These are phyloP conservation scores for Euphonia xanthogaster DNA, from an alignment of 2,797 vertebrate genomes.

Conservation along the genomic window DNA sequence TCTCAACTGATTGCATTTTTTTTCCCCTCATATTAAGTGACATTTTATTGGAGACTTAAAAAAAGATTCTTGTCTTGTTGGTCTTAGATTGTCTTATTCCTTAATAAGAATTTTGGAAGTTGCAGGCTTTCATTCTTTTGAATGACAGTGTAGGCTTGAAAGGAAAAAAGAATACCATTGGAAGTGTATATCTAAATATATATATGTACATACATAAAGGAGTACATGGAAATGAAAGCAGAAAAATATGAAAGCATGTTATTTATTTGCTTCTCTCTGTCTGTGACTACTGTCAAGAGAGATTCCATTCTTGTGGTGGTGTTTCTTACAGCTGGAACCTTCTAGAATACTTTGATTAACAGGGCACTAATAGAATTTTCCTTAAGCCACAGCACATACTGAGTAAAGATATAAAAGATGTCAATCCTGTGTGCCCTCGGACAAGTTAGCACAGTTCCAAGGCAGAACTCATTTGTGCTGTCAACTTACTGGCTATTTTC, in stretches of 20 bases:
- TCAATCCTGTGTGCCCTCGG: not conserved
- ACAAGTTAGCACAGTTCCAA: not conserved
- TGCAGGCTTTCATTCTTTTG: not conserved
- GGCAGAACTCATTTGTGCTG: conserved; percentile 11
- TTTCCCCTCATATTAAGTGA: not conserved
- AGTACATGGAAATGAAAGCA: not conserved
- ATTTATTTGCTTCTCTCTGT: not conserved
- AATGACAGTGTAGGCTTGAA: not conserved
- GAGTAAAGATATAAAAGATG: not conserved
- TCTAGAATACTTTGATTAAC: not conserved
- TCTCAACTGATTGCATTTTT: not conserved
- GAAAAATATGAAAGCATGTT: not conserved
- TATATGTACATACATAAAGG: not conserved
- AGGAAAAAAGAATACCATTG: not conserved
- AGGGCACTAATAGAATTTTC: not conserved
- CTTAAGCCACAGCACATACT: not conserved
- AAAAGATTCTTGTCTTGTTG: not conserved
- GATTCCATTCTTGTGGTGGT: not conserved
- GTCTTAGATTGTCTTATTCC: not conserved
- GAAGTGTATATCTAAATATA: not conserved
- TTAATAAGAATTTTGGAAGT: not conserved
- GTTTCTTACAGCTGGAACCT: not conserved
- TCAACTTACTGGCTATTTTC: not conserved
- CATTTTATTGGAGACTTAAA: not conserved
- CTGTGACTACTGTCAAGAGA: not conserved